These are phyloP conservation scores for Rotaria magnacalcarata DNA, from an alignment of 2,888 invertebrate species.

Conservation along the genomic window DNA sequence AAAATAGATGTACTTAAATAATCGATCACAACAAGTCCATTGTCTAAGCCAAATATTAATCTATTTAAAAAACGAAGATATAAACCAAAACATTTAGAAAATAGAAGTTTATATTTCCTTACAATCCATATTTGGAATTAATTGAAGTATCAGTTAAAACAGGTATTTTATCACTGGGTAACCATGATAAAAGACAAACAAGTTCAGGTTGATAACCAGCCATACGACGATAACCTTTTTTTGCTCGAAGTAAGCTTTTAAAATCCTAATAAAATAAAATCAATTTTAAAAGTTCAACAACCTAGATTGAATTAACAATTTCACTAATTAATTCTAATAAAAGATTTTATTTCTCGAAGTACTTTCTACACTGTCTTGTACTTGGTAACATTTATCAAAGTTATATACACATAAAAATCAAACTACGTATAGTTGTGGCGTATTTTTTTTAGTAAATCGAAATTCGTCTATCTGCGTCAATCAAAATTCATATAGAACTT, in stretches of 20 bases:
- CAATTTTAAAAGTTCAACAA: too few species aligned
- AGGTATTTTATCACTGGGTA: slow-evolving; percentile 71
- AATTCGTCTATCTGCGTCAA: too few species aligned
- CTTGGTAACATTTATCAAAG: too few species aligned
- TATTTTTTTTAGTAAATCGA: too few species aligned
- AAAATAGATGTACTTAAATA: slow-evolving; percentile 38
- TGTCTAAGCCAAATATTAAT: slow-evolving; percentile 41
- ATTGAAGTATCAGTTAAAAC: slow-evolving; percentile 81
- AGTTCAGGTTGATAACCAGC: slow-evolving; percentile 95
- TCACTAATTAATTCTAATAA: too few species aligned
- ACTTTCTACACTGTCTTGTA: too few species aligned
- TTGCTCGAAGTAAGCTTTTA: slow-evolving; percentile 43
- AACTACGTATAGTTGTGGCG: too few species aligned
- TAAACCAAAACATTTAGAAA: not conserved
- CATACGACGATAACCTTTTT: slow-evolving; percentile 63
- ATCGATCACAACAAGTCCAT: slow-evolving; percentile 42
- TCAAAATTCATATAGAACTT: too few species aligned
- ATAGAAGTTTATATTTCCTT: slow-evolving; percentile 61
- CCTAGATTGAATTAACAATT: too few species aligned
- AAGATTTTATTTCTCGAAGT: too few species aligned
- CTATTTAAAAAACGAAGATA: not conserved
- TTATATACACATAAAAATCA: too few species aligned
- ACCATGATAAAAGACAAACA: slow-evolving; percentile 82
- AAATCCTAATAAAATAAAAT: slow-evolving; percentile 34
- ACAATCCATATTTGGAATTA: slow-evolving; percentile 95